These are phyloP conservation scores for Achlya flavicornis DNA, from an alignment of 2,888 invertebrate genomes.

Conservation along the genomic window DNA sequence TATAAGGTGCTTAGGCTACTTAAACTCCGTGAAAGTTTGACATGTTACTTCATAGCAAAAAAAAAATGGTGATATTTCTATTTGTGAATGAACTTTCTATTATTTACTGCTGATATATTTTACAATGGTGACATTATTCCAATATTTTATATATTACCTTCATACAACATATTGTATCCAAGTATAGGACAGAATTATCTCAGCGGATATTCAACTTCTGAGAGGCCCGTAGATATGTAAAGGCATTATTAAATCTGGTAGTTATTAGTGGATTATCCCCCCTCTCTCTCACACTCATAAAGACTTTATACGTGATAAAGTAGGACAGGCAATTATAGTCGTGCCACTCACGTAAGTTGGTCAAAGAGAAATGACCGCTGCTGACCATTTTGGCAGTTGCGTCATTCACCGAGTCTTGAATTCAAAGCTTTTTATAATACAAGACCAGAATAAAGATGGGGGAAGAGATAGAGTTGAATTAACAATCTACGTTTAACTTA, in stretches of 20 bases:
- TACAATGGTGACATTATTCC: neutral
- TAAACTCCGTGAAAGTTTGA: neutral
- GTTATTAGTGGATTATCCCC: slow-evolving; percentile 32
- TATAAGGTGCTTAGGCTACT: neutral
- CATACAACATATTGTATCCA: neutral
- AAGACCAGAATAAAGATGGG: slow-evolving; percentile 48
- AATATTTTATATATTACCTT: too few species aligned
- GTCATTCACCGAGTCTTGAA: slow-evolving; percentile 72
- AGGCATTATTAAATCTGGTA: slow-evolving; percentile 39
- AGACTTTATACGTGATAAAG: slow-evolving; percentile 41
- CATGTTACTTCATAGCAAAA: neutral
- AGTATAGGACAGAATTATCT: slow-evolving; percentile 6
- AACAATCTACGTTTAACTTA: neutral
- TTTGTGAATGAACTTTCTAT: neutral
- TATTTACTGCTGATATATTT: neutral
- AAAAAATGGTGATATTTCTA: neutral
- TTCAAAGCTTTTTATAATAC: slow-evolving; percentile 54
- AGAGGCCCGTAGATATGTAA: slow-evolving; percentile 59
- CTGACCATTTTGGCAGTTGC: slow-evolving; percentile 79
- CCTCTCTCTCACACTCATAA: slow-evolving; percentile 47
- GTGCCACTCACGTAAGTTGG: slow-evolving; percentile 74
- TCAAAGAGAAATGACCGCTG: slow-evolving; percentile 82
- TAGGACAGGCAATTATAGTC: slow-evolving; percentile 50
- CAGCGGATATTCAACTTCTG: slow-evolving; percentile 47
- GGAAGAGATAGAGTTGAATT: slow-evolving; percentile 15